These are phyloP conservation scores for Stenodera caucasica DNA, from an alignment of 2,888 invertebrate species.

Conservation along the genomic window DNA sequence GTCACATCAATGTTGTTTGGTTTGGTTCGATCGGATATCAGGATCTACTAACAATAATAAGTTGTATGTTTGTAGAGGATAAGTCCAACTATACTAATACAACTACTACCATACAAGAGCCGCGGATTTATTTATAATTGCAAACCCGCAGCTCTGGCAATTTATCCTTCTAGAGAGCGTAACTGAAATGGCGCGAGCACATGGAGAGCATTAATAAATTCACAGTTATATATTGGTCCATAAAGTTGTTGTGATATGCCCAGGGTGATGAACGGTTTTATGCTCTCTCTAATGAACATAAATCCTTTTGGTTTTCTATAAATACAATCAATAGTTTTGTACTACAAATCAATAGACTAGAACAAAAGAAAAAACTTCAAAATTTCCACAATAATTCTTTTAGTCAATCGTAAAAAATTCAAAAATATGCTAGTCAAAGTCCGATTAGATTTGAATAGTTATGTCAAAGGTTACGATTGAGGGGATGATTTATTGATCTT, in stretches of 20 bases:
- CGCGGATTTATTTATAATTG: conserved; percentile 26
- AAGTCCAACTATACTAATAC: not conserved
- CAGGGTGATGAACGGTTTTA: conserved; percentile 43
- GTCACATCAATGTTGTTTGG: not conserved
- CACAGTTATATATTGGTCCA: conserved; percentile 42
- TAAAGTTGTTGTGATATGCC: conserved; percentile 42
- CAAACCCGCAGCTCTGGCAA: conserved; percentile 21
- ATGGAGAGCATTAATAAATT: conserved; percentile 40
- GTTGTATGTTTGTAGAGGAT: not conserved
- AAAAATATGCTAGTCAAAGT: not conserved
- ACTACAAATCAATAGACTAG: not conserved
- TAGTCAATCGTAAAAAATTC: not conserved
- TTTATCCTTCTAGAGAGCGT: conserved; percentile 29
- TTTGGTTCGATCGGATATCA: too few species aligned
- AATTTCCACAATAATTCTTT: not conserved
- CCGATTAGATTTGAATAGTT: not conserved
- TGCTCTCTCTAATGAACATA: conserved; percentile 40
- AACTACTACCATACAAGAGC: not conserved
- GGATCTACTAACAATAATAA: not conserved
- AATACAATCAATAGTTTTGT: conserved; percentile 8
- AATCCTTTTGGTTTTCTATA: conserved; percentile 32
- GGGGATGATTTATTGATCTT: not conserved
- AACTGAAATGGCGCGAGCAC: conserved; percentile 35
- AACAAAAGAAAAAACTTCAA: not conserved
- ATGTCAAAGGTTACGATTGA: not conserved